Percentiles rank a stretch among this genome's conserved stretches.
Evolutionary conservation across 2,888 invertebrate genomes (phyloP).

Genomic region (Acronicta psi): DNA sequence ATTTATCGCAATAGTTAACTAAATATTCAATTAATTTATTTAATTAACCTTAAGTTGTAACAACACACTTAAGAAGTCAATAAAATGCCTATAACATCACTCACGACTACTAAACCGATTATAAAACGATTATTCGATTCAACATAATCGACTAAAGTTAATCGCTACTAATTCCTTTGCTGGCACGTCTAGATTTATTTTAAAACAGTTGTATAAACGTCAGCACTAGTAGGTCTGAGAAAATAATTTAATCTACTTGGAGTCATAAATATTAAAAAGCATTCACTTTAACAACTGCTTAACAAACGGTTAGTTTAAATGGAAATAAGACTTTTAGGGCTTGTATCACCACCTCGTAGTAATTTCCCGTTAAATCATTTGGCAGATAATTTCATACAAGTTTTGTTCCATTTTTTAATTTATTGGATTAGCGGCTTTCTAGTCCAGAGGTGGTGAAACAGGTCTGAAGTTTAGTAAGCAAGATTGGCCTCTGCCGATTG

Average conservation of each 20-base stretch:
- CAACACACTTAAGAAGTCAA: not conserved
- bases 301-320: slow-evolving; percentile 22
- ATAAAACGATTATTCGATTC: slow-evolving; percentile 32
- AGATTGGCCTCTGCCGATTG: too few relatives aligned
- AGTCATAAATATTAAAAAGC: slow-evolving; percentile 74
- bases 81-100: not conserved
- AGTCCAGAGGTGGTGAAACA: too few relatives aligned
- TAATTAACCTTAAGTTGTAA: not conserved
- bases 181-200: slow-evolving; percentile 64
- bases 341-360: too few relatives aligned
- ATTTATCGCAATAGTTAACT: too few relatives aligned
- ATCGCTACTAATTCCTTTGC: slow-evolving; percentile 23
- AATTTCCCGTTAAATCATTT: too few relatives aligned
- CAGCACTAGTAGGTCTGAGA: slow-evolving; percentile 56
- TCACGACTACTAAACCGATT: slow-evolving; percentile 17
- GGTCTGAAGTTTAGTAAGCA: too few relatives aligned
- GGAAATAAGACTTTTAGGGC: slow-evolving; percentile 10
- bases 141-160: slow-evolving; percentile 40
- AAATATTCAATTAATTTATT: too few relatives aligned
- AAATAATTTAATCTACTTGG: slow-evolving; percentile 74
- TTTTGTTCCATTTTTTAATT: too few relatives aligned
- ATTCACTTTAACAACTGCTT: slow-evolving; percentile 68
- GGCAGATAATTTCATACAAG: too few relatives aligned
- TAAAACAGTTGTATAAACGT: slow-evolving; percentile 73
- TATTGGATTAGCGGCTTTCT: too few relatives aligned